A percentile compares a stretch with the other conserved stretches of the same genome.
phyloP scores from a whole-genome alignment of 2,113 vertebrate species.

The Mobula birostris region DNA sequence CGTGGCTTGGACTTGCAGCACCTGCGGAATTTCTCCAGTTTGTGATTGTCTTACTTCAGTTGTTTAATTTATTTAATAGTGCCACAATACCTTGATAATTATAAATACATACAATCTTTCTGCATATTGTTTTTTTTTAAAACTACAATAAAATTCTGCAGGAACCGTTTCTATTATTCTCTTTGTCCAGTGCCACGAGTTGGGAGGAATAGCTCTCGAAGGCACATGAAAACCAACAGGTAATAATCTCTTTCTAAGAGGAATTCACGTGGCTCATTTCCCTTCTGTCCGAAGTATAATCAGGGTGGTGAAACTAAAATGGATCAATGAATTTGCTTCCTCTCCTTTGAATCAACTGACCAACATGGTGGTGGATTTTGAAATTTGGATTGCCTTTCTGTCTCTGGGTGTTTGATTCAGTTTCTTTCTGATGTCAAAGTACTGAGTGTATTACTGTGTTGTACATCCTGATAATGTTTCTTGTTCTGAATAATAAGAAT shows the following conservation, averaged over 20 bases:
- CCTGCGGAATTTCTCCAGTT: no score
- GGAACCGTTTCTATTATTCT: slow-evolving; percentile 98
- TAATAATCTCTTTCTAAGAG: slow-evolving; percentile 49
- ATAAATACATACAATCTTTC: background rate
- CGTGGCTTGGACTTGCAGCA: no score
- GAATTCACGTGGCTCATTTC: background rate
- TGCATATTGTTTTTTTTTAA: slow-evolving; percentile 16
- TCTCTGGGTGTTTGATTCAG: background rate
- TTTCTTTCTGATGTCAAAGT: background rate
- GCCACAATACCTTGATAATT: no score
- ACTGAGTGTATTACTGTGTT: background rate
- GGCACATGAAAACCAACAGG: slow-evolving; percentile 95
- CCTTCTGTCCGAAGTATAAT: background rate
- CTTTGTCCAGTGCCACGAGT: slow-evolving; percentile 92
- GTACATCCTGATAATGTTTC: background rate
- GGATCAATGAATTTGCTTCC: background rate
- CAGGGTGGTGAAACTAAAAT: background rate
- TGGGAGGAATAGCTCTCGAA: slow-evolving; percentile 92
- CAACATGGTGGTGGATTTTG: background rate
- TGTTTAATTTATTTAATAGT: background rate
- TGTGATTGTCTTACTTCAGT: background rate
- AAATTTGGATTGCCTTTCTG: slow-evolving; percentile 10
- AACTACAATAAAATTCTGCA: slow-evolving; percentile 91
- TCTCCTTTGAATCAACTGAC: slow-evolving; percentile 6
- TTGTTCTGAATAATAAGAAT: background rate